Evolutionary conservation across 2,888 invertebrate genomes (phyloP), one percentile per base, ranked within the genome.

Genomic region (Pedicia rivosa): DNA sequence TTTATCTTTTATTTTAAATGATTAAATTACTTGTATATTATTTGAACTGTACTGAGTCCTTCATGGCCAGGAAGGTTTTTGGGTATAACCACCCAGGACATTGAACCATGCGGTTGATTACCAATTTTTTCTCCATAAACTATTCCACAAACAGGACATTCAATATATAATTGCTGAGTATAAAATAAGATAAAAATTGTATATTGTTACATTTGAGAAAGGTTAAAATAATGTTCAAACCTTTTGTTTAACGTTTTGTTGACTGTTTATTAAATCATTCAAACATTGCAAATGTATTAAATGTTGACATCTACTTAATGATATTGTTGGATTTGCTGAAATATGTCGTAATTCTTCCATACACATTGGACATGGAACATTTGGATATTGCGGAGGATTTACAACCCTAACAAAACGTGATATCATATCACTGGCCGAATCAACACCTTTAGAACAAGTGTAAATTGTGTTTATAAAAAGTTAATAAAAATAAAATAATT

Each of bases 141-240:
- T 48, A 75, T 75, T 43, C 86, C 84, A 59, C 90, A 90, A 16
- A 82, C 78, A 3, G 82, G 81, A 56, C 91, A 91, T 57, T 83
- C 83, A 48, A 88, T 74, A 56, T 80, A 81, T 47, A 81, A 63
- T 55, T 70, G 72, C 70, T 70, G 54, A 0, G 48, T 50, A 34
- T 13, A 31, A 3, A 24, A 33, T 26, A 14, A 19, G n/a, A n/a
- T n/a, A n/a, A n/a, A n/a, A n/a, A n/a, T n/a, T n/a, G n/a, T n/a
- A n/a, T n/a, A n/a, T n/a, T n/a, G n/a, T n/a, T n/a, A n/a, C n/a
- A n/a, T n/a, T n/a, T n/a, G n/a, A n/a, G n/a, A n/a, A n/a, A n/a
- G n/a, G n/a, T n/a, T n/a, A n/a, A n/a, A n/a, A n/a, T n/a, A n/a
- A n/a, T n/a, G n/a, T n/a, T n/a, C 36, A 38, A 35, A 64, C 63